Evolutionary conservation across 2,888 invertebrate genomes (phyloP).

Genomic region (Arge pagana): DNA sequence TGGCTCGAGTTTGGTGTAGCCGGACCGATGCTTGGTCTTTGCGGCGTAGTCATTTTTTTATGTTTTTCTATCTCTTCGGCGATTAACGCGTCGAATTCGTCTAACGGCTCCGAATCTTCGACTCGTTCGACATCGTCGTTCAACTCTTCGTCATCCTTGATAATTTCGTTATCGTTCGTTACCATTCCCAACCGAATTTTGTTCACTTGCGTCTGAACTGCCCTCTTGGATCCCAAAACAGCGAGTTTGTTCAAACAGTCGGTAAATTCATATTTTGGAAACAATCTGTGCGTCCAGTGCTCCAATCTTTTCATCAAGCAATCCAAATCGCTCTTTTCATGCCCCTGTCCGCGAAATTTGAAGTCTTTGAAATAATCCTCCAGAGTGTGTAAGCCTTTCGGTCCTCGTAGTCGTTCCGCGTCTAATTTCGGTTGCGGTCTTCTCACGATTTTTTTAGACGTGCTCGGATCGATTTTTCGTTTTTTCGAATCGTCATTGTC

Average conservation of each 20-base stretch:
- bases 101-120: constrained; percentile 58
- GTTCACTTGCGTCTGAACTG: constrained; percentile 73
- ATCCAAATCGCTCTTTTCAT: constrained; percentile 83
- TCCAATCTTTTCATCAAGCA: constrained; percentile 80
- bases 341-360: constrained; percentile 79
- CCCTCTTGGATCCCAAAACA: constrained; percentile 79
- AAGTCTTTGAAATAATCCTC: constrained; percentile 80
- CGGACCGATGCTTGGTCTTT: constrained; percentile 6
- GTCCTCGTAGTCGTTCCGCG: constrained; percentile 73
- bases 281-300: constrained; percentile 93
- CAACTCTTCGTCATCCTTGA: constrained; percentile 47
- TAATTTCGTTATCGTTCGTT: constrained; percentile 34
- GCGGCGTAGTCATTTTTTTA: neutral
- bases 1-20: too few species aligned
- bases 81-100: constrained; percentile 69
- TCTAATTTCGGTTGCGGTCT: constrained; percentile 73
- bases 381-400: constrained; percentile 80
- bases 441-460: constrained; percentile 62
- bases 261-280: constrained; percentile 86
- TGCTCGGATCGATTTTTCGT: constrained; percentile 56
- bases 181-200: constrained; percentile 69
- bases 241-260: constrained; percentile 82
- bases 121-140: constrained; percentile 55
- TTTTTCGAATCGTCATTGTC: constrained; percentile 36
- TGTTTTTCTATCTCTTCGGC: constrained; percentile 66